These are phyloP conservation scores for Ephydatia muelleri DNA, from an alignment of 37 sponge, comb jelly and placozoan genomes.

Conservation along the genomic window DNA sequence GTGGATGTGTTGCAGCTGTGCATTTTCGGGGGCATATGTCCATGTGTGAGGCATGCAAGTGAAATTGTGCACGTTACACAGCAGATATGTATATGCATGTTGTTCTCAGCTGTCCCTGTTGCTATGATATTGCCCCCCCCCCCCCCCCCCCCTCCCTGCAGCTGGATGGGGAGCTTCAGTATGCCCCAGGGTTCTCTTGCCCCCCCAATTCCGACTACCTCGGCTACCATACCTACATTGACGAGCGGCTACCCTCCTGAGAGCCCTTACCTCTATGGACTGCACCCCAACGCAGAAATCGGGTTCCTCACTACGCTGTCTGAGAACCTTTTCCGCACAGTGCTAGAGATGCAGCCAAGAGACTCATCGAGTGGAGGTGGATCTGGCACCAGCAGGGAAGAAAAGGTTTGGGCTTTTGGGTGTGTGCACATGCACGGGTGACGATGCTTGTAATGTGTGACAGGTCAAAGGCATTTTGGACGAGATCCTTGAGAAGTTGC, in stretches of 20 bases:
- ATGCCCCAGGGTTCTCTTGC: slow-evolving; percentile 84
- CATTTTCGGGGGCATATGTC: no score
- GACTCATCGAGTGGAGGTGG: slow-evolving; percentile 84
- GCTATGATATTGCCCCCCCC: no score
- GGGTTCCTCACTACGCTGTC: slow-evolving; percentile 96
- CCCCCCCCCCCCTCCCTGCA: slow-evolving; percentile 4
- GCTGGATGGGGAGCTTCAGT: slow-evolving; percentile 85
- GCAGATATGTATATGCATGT: not conserved
- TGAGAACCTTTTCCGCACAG: slow-evolving; percentile 93
- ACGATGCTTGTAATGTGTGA: not conserved
- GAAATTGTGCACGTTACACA: no score
- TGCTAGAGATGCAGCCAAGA: slow-evolving; percentile 98
- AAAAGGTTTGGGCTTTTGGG: slow-evolving; percentile 70
- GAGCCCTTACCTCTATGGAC: slow-evolving; percentile 96
- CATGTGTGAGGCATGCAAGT: no score
- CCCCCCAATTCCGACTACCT: slow-evolving; percentile 92
- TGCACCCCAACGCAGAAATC: slow-evolving; percentile 99
- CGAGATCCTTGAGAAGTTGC: slow-evolving; percentile 94
- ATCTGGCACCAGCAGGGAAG: slow-evolving; percentile 87
- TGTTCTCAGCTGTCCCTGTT: not conserved
- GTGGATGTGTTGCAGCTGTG: no score
- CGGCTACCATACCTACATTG: slow-evolving; percentile 90
- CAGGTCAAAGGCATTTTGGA: slow-evolving; percentile 91
- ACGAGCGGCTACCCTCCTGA: slow-evolving; percentile 95
- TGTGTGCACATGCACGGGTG: no score